Conservation (phyloP, 2,797 vertebrate genomes). For the Dallia pectoralis region DNA sequence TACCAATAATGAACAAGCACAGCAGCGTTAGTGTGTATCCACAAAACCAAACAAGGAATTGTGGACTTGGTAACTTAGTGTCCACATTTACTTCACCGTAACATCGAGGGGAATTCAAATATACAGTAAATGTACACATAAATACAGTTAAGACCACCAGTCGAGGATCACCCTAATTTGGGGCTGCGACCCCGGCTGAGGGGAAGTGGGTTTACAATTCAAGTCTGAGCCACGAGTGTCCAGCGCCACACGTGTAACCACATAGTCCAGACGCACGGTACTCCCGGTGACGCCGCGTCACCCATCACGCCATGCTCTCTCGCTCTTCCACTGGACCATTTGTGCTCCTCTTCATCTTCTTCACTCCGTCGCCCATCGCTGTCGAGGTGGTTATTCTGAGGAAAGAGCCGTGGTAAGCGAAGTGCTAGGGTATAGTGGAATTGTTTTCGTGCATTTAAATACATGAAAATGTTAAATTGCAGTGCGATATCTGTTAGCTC, state of each 20-base stretch:
- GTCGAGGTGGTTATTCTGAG: constrained; percentile 52
- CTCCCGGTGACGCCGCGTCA: background rate
- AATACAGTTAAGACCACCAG: constrained; percentile 8
- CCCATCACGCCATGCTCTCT: constrained; percentile 51
- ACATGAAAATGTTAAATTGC: no score
- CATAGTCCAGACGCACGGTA: constrained; percentile 28
- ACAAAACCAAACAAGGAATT: background rate
- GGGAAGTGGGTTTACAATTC: background rate
- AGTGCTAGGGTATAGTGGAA: background rate
- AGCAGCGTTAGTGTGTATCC: background rate
- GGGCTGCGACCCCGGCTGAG: background rate
- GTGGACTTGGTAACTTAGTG: background rate
- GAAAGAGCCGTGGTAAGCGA: constrained; percentile 7
- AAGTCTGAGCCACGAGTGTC: constrained; percentile 26
- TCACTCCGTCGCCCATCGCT: constrained; percentile 47
- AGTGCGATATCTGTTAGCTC: no score
- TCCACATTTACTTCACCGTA: background rate
- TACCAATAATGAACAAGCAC: background rate
- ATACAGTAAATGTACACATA: constrained; percentile 23
- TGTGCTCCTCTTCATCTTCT: constrained; percentile 56
- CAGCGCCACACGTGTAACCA: constrained; percentile 21
- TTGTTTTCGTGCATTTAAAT: no score
- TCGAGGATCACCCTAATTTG: constrained; percentile 15
- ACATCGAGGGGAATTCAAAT: constrained; percentile 2
- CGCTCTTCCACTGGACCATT: constrained; percentile 49